phyloP scores from a whole-genome alignment of 2,888 invertebrate genomes.

The Rosalia funebris region DNA sequence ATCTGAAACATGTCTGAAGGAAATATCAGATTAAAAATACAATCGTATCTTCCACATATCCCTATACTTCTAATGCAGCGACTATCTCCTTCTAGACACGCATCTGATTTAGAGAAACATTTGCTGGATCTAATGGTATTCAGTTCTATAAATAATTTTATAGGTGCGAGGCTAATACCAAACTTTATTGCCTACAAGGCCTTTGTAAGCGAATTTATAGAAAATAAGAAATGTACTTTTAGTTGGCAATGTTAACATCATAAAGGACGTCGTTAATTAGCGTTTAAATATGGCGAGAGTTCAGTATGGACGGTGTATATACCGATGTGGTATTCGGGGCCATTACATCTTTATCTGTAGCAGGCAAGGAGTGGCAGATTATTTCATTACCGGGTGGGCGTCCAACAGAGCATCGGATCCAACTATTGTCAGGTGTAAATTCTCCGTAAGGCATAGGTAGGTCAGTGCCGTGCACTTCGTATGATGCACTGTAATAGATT shows the following conservation, averaged over 20 bases:
- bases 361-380: constrained; percentile 62
- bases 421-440: constrained; percentile 63
- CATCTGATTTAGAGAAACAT: background rate
- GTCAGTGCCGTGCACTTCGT: constrained; percentile 35
- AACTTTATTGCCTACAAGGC: constrained; percentile 22
- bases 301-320: constrained; percentile 41
- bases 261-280: constrained; percentile 52
- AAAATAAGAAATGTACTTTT: constrained; percentile 28
- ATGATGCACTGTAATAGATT: too few species aligned
- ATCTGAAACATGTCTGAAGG: too few species aligned
- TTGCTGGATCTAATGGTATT: background rate
- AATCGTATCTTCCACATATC: too few species aligned
- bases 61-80: background rate
- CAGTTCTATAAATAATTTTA: constrained; percentile 2
- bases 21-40: too few species aligned
- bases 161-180: constrained; percentile 7
- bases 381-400: constrained; percentile 62
- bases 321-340: constrained; percentile 56
- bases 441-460: constrained; percentile 45
- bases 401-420: constrained; percentile 57
- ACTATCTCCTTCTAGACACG: background rate
- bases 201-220: constrained; percentile 18
- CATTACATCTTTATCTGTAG: constrained; percentile 63
- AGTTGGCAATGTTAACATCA: constrained; percentile 32
- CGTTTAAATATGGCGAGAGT: constrained; percentile 52